Conservation (phyloP, 2,113 vertebrate genomes). For the Xiphophorus maculatus region DNA sequence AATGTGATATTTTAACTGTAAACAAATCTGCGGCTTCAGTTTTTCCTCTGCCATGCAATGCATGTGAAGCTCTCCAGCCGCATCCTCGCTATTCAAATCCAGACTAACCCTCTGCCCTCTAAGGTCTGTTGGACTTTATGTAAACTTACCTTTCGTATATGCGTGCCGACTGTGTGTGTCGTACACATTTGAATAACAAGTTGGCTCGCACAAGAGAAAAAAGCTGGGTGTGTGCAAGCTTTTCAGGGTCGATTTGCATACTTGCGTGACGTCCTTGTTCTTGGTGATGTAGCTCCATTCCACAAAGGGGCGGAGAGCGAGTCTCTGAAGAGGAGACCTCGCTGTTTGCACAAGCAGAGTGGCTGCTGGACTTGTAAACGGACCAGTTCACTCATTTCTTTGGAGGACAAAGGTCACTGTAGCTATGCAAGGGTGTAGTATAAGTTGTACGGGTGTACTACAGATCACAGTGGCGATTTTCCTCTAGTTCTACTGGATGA, state of each 20-base stretch:
- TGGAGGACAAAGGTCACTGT: slow-evolving; percentile 34
- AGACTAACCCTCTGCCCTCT: slow-evolving; percentile 2
- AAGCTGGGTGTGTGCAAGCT: slow-evolving; percentile 1
- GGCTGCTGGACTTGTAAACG: slow-evolving; percentile 26
- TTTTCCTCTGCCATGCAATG: not conserved
- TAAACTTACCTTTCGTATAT: slow-evolving; percentile 12
- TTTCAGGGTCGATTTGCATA: slow-evolving; percentile 34
- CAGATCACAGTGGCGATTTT: not conserved
- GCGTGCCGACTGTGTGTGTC: not conserved
- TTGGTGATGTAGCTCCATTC: slow-evolving; percentile 43
- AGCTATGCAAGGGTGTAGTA: not conserved
- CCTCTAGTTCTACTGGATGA: too few relatives aligned
- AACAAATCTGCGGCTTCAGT: not conserved
- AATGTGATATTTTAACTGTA: not conserved
- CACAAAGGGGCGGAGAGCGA: slow-evolving; percentile 19
- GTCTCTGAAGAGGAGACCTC: slow-evolving; percentile 32
- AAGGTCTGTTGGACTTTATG: not conserved
- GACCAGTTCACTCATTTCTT: slow-evolving; percentile 23
- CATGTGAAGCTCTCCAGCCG: slow-evolving; percentile 1
- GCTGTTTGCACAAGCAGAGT: slow-evolving; percentile 37
- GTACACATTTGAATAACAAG: slow-evolving; percentile 23
- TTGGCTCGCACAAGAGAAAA: not conserved
- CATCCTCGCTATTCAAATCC: slow-evolving; percentile 47
- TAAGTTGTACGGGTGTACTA: not conserved
- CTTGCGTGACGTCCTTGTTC: slow-evolving; percentile 21